Conservation (phyloP, 1,140 invertebrate species). For the Papilio helenus region DNA sequence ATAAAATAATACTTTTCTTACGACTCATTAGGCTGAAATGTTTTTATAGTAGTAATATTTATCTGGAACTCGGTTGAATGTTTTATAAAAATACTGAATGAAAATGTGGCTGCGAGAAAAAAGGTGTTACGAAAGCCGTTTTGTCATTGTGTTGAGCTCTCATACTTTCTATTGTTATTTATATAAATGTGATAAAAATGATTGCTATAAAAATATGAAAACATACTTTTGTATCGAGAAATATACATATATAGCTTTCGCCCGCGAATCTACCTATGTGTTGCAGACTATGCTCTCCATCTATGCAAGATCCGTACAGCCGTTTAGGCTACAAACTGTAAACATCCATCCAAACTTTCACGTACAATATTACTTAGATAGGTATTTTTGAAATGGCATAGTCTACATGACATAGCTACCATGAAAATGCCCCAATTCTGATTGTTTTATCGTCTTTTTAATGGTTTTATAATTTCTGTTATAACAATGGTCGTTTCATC, state of each 20-base stretch:
- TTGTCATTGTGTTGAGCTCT: slow-evolving; percentile 15
- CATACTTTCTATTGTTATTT: slow-evolving; percentile 21
- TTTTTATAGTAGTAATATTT: background rate
- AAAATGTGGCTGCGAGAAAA: slow-evolving; percentile 11
- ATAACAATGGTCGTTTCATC: too few species aligned
- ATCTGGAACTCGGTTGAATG: slow-evolving; percentile 4
- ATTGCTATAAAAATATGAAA: background rate
- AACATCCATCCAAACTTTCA: too few species aligned
- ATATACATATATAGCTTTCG: background rate
- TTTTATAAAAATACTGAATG: slow-evolving; percentile 26
- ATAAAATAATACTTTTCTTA: background rate
- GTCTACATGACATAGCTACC: too few species aligned
- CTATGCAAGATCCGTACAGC: too few species aligned
- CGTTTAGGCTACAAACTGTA: too few species aligned
- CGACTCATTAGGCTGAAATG: slow-evolving; percentile 14
- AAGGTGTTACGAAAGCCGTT: slow-evolving; percentile 2
- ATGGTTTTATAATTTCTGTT: too few species aligned
- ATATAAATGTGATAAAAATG: slow-evolving; percentile 3
- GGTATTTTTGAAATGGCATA: too few species aligned
- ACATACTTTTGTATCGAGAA: background rate
- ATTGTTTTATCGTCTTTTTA: too few species aligned
- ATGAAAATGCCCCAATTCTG: too few species aligned
- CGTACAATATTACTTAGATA: too few species aligned
- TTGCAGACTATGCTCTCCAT: too few species aligned
- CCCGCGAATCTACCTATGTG: too few species aligned